Evolutionary conservation across 37 sponge, comb jelly and placozoan species (phyloP), one percentile per base, ranked within the genome.

Genomic region (Trichoplax adhaerens): DNA sequence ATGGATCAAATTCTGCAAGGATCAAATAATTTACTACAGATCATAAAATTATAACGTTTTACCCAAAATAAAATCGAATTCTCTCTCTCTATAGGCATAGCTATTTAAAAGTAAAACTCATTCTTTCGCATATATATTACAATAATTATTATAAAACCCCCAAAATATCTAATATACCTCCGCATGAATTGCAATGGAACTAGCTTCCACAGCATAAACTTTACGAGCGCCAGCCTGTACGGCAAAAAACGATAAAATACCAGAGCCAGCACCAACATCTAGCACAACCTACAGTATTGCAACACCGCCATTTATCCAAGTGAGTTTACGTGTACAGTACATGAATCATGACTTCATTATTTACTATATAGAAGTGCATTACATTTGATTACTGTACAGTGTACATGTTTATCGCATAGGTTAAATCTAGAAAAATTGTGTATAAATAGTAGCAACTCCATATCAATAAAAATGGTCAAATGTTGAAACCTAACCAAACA

Each of bases 241-340:
- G 5, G 94, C 94, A 89, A 93, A 93, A 79, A 93, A 89, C 0
- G 94, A 93, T 5, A 93, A 77, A 10, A 89, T 86, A 84, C 88
- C 91, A 64, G 92, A 81, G 0, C 95, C 95, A 59, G 95, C 91
- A 55, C 95, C 95, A 46, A 94, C 95, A 69, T 94, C 95, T 56
- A 94, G 72, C 2, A 94, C 91, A 10, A 94, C 83, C 94, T 93
- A 29, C 29, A 29, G 29, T 29, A 29, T 29, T 29, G 29, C 29
- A 29, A 29, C 29, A 29, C 29, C 29, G 29, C 29, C 29, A 29
- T 29, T 29, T 29, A 29, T 29, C 29, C 29, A 29, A 29, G 29
- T 29, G 29, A 29, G 29, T 29, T 29, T 29, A 29, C 29, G 29
- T 29, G 72, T 5, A 60, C 3, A 50, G 53, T 7, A 68, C 52